phyloP scores from a whole-genome alignment of 2,797 vertebrate species.

The Acomys russatus region DNA sequence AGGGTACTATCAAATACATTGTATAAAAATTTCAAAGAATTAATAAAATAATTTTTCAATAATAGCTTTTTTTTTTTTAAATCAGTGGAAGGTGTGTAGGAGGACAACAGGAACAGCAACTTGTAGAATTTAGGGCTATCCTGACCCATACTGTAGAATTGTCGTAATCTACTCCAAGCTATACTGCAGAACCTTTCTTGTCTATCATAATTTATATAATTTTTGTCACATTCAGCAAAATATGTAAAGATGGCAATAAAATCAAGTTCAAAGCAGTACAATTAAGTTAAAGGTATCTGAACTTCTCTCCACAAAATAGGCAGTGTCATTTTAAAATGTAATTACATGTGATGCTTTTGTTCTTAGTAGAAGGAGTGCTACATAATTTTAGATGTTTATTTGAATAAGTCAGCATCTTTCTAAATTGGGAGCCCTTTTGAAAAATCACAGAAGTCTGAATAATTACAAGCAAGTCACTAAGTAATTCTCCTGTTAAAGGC shows the following conservation, averaged over 20 bases:
- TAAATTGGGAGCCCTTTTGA: slow-evolving; percentile 27
- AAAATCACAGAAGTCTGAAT: slow-evolving; percentile 43
- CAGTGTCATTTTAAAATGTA: slow-evolving; percentile 44
- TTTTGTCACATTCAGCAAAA: background rate
- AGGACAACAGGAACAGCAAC: background rate
- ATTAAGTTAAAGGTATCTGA: background rate
- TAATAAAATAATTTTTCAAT: background rate
- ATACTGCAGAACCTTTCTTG: background rate
- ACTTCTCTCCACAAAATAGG: slow-evolving; percentile 46
- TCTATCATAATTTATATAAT: background rate
- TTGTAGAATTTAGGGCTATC: background rate
- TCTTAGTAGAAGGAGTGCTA: background rate
- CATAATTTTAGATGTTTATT: slow-evolving; percentile 68
- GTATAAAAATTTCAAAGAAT: background rate
- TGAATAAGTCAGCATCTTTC: slow-evolving; percentile 63
- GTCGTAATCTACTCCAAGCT: background rate
- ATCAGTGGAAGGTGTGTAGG: background rate
- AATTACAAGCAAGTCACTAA: slow-evolving; percentile 60
- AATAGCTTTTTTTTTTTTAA: slow-evolving; percentile 23
- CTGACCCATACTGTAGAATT: background rate
- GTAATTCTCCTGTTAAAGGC: background rate
- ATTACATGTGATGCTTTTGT: slow-evolving; percentile 35
- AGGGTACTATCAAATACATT: background rate
- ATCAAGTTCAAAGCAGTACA: background rate
- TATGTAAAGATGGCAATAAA: background rate